Conservation (phyloP, 2,888 invertebrate species). For the Euclidia mi region DNA sequence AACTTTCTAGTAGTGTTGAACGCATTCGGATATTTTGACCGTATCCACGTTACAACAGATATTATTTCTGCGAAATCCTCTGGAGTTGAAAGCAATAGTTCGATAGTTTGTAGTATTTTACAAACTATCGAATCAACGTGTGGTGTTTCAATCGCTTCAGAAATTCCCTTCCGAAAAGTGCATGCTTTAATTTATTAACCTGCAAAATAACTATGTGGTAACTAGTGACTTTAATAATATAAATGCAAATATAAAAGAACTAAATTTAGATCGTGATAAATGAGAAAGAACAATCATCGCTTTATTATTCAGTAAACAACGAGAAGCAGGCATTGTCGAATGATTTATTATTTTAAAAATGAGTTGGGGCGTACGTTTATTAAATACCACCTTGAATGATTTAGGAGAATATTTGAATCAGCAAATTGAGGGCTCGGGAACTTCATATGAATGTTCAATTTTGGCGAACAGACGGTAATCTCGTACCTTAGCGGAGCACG, state of each 20-base stretch:
- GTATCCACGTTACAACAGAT: conserved; percentile 1
- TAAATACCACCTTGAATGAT: conserved; percentile 7
- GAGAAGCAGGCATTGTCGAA: background rate
- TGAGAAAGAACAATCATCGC: too few species aligned
- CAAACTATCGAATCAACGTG: too few species aligned
- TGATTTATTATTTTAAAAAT: conserved; percentile 10
- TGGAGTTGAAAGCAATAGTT: conserved; percentile 1
- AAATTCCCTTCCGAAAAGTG: too few species aligned
- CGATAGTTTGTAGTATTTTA: too few species aligned
- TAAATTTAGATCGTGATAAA: too few species aligned
- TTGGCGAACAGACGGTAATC: conserved; percentile 9
- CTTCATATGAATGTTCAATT: conserved; percentile 25
- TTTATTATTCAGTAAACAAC: conserved; percentile 1
- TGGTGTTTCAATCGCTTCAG: too few species aligned
- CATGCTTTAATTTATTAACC: too few species aligned
- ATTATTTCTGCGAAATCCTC: conserved; percentile 9
- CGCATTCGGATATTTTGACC: background rate
- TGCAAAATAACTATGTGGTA: too few species aligned
- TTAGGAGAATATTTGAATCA: conserved; percentile 15
- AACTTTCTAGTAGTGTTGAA: conserved; percentile 7
- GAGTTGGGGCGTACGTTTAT: conserved; percentile 1
- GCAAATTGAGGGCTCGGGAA: conserved; percentile 22
- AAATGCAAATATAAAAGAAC: too few species aligned
- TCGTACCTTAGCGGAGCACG: conserved; percentile 4
- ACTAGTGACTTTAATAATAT: too few species aligned